Conservation (phyloP, 2,888 invertebrate species). For the Chloroclysta siterata region DNA sequence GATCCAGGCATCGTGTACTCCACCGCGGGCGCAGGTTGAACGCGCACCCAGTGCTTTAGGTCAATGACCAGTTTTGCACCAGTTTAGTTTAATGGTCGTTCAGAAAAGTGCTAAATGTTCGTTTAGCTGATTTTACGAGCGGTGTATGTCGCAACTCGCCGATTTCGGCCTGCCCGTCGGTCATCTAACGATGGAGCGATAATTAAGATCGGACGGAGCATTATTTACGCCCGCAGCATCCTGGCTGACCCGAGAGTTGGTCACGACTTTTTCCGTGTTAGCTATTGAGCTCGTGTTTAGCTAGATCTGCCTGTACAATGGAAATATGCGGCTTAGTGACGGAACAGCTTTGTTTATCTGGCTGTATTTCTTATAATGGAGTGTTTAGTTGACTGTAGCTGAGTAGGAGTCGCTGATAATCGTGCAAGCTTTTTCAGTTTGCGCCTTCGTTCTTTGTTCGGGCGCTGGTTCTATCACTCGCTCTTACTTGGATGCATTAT, state of each 20-base stretch:
- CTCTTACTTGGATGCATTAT: too few relatives aligned
- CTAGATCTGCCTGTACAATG: constrained; percentile 51
- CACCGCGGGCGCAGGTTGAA: too few relatives aligned
- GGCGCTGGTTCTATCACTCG: too few relatives aligned
- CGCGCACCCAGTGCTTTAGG: neutral
- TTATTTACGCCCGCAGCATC: constrained; percentile 83
- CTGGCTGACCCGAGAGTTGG: constrained; percentile 74
- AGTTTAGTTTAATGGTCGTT: neutral
- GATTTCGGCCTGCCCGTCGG: constrained; percentile 78
- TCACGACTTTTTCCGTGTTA: constrained; percentile 81
- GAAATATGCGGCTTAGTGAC: constrained; percentile 28
- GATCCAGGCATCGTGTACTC: too few relatives aligned
- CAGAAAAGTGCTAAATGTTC: neutral
- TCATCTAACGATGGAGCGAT: constrained; percentile 83
- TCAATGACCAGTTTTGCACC: constrained; percentile 1
- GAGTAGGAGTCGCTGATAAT: neutral
- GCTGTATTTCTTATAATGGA: constrained; percentile 8
- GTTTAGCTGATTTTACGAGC: constrained; percentile 4
- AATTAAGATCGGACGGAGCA: constrained; percentile 82
- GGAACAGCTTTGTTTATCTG: constrained; percentile 17
- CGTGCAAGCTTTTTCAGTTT: neutral
- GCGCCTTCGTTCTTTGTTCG: neutral
- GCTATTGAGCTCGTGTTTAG: constrained; percentile 72
- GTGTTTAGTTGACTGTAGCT: constrained; percentile 8
- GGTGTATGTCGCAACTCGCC: constrained; percentile 72